Evolutionary conservation across 2,113 vertebrate genomes (phyloP), one percentile per base, ranked within the genome.

Genomic region (Pachypanchax playfairii): DNA sequence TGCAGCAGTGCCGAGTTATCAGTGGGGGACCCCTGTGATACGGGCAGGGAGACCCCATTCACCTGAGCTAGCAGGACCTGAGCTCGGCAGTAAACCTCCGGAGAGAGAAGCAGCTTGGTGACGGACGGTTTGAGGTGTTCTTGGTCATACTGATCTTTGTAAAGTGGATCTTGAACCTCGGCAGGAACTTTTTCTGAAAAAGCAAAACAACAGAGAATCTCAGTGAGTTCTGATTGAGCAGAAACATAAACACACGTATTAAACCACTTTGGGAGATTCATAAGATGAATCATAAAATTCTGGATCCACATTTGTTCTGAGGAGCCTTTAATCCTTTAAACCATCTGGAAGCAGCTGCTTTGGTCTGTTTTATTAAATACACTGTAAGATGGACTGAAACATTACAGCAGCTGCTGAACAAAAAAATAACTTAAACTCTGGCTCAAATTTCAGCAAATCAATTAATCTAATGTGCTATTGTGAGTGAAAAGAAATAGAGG

Each of bases 51-150:
- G 52, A n/a, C 75, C 55, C 77, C 65, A 0, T 61, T 64, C 0
- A 63, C 77, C 11, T 87, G 89, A 22, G 91, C 75, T 4, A 89
- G 84, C 73, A 90, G 86, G 61, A 87, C 80, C 82, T 92, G 93
- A 29, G 86, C 90, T 21, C 91, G 84, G 82, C 93, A 93, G 90
- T 96, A 96, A 52, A 93, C 88, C 65, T 95, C 94, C 0, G 93
- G 87, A 0, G 95, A 95, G 8, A 94, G 84, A 25, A 97, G 91
- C 71, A 95, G 86, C 77, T 90, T 83, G 15, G 90, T 91, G 48
- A 96, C 85, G 0, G 90, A 87, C 0, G 93, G 93, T 64, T 94
- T 94, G 58, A 97, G 87, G 54, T 92, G 93, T 64, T 94, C 93
- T 48, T 94, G 92, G 4, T 91, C 91, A 26, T 93, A 93, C 86